Percentiles rank a stretch among this genome's conserved stretches.
phyloP scores from a whole-genome alignment of 92 coral and sea anemone species.

The Parazoanthus atlanticus region DNA sequence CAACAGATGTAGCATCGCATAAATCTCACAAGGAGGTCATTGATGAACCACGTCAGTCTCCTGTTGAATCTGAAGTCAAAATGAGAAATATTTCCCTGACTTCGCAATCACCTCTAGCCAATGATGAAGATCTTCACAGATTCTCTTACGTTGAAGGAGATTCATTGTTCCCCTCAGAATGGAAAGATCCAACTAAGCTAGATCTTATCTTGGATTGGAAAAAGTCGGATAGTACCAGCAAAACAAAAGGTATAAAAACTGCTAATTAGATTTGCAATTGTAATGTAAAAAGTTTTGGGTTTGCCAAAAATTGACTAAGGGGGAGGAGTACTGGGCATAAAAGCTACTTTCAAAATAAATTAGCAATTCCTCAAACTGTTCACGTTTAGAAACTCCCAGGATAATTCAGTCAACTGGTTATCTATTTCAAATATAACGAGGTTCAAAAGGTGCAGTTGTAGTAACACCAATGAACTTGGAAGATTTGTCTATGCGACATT shows the following conservation, averaged over 20 bases:
- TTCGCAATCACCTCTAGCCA: not conserved
- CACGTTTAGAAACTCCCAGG: too few relatives aligned
- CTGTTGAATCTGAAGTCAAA: constrained; percentile 8
- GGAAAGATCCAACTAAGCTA: constrained; percentile 42
- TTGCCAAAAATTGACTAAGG: too few relatives aligned
- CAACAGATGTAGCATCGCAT: not conserved
- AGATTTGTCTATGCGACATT: too few relatives aligned
- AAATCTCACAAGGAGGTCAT: not conserved
- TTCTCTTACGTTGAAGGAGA: constrained; percentile 40
- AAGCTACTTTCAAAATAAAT: too few relatives aligned
- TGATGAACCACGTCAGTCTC: not conserved
- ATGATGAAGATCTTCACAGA: constrained; percentile 32
- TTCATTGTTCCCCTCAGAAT: constrained; percentile 39
- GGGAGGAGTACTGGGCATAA: too few relatives aligned
- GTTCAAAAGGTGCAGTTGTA: too few relatives aligned
- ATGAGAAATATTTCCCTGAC: constrained; percentile 23
- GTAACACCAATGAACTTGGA: too few relatives aligned
- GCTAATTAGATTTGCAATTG: too few relatives aligned
- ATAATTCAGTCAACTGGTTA: not conserved
- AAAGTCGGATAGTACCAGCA: constrained; percentile 13
- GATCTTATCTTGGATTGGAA: constrained; percentile 37
- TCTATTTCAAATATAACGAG: too few relatives aligned
- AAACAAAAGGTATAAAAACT: constrained; percentile 2
- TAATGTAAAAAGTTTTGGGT: too few relatives aligned
- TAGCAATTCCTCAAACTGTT: too few relatives aligned